phyloP scores from a whole-genome alignment of 2,797 vertebrate species.

The Mareca strepera region DNA sequence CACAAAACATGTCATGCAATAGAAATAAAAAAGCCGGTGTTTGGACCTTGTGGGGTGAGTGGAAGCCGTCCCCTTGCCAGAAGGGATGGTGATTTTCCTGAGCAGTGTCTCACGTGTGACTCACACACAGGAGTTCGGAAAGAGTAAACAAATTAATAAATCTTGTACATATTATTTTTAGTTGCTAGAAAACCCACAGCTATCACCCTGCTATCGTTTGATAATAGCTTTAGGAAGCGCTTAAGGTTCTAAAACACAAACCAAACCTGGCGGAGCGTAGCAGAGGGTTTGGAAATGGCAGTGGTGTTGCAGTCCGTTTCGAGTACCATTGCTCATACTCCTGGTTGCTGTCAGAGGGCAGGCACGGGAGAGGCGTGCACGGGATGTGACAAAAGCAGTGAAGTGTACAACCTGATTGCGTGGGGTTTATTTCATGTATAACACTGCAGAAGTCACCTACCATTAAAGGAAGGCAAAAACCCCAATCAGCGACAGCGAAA shows the following conservation, averaged over 20 bases:
- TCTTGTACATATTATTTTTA: background rate
- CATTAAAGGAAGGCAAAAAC: no score
- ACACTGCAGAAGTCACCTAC: no score
- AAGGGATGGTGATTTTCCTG: background rate
- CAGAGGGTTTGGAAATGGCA: background rate
- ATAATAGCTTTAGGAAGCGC: background rate
- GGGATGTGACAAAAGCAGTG: rapidly evolving
- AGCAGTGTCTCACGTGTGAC: background rate
- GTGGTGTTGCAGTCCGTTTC: background rate
- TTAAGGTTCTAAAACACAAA: background rate
- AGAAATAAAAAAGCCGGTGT: background rate
- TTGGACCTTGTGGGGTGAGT: background rate
- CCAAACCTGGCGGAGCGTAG: background rate
- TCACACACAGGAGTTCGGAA: background rate
- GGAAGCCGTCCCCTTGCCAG: background rate
- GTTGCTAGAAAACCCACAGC: background rate
- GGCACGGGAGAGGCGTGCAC: background rate
- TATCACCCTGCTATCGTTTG: background rate
- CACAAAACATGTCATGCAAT: rapidly evolving
- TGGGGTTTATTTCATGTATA: rapidly evolving
- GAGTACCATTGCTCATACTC: background rate
- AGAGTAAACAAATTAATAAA: background rate
- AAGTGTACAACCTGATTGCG: background rate
- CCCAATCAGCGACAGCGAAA: no score
- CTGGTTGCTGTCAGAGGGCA: background rate